Conservation (phyloP, 2,113 vertebrate species). For the Capreolus pygargus region DNA sequence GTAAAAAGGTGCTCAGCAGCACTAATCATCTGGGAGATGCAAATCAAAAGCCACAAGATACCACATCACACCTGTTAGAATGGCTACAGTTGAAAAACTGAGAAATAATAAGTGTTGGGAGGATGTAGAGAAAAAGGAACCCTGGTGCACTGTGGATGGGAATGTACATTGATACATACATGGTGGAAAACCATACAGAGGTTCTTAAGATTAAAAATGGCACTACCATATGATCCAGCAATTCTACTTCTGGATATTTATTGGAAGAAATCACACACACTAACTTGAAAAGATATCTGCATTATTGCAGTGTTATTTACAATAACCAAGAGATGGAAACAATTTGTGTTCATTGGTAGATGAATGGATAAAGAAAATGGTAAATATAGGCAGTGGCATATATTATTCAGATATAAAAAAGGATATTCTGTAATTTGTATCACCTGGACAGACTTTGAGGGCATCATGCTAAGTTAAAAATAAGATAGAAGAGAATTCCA, state of each 20-base stretch:
- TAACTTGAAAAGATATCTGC: neutral
- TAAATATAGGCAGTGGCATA: neutral
- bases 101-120: neutral
- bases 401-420: neutral
- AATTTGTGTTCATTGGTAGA: neutral
- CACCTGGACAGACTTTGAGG: neutral
- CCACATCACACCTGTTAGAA: neutral
- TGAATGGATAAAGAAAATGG: neutral
- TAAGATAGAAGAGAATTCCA: neutral
- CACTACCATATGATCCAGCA: neutral
- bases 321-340: neutral
- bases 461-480: neutral
- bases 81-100: neutral
- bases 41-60: neutral
- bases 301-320: neutral
- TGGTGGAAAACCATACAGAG: neutral
- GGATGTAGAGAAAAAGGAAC: neutral
- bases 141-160: neutral
- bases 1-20: neutral
- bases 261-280: neutral
- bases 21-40: neutral
- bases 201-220: neutral
- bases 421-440: neutral
- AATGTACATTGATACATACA: neutral
- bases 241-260: neutral